Evolutionary conservation across 1,140 invertebrate genomes (phyloP), one percentile per base, ranked within the genome.

Genomic region (Campoletis sonorensis): DNA sequence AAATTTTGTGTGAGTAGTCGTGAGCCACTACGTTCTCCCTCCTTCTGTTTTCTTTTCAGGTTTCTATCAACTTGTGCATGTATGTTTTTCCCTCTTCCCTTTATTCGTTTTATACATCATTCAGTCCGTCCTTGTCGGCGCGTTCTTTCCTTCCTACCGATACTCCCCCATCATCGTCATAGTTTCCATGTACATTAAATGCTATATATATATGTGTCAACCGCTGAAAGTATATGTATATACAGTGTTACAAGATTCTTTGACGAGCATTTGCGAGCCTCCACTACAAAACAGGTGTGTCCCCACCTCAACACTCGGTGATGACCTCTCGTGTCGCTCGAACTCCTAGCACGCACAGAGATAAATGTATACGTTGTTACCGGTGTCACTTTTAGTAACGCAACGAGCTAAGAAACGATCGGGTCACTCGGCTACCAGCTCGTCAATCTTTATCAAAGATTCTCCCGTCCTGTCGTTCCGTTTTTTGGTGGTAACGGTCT

Each of bases 241-340:
- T 71, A 71, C 16, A 1, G 33, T 37, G 21, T 4, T 40, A 33
- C 13, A 30, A 11, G 73, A 80, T 82, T 86, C 85, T 86, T 87
- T 81, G 80, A 78, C 83, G 49, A 45, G 49, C 79, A 79, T 82
- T 82, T 61, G 30, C 78, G 77, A 81, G 83, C 82, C 84, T 81
- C 83, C 83, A 82, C 79, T 81, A 83, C 81, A 87, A 84, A 86
- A 87, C 85, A 86, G 84, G 86, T 87, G 85, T 86, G 86, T 77
- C 79, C 84, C 83, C 83, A 82, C 82, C 84, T 73, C 49, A 0
- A 21, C 8, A 15, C 71, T 54, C 40, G 64, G 49, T 68, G 87
- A 89, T 90, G 88, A 90, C 89, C 89, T 90, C 88, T 89, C 83
- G 87, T 89, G 88, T 89, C 85, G 86, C 88, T 87, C 86, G 86